Evolutionary conservation across 2,113 vertebrate genomes (phyloP).

Genomic region (Pollachius pollachius): DNA sequence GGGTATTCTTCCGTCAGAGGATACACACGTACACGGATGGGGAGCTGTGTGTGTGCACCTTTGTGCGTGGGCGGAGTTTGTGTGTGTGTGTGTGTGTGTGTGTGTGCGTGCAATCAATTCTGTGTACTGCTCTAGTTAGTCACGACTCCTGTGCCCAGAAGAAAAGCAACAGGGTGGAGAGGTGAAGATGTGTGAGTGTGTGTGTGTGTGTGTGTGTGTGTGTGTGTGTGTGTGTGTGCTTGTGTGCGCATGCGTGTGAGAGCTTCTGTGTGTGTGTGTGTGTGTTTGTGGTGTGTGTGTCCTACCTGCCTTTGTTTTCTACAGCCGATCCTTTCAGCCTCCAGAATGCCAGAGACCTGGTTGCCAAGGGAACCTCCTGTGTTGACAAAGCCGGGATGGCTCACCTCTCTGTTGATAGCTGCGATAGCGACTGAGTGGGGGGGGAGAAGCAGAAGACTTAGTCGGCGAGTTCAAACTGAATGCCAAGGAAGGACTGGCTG

Average conservation of each 20-base stretch:
- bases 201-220: neutral
- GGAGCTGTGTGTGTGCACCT: neutral
- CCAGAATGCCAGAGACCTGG: conserved; percentile 56
- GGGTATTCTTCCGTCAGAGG: conserved; percentile 16
- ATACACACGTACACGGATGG: conserved; percentile 29
- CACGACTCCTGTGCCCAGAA: conserved; percentile 66
- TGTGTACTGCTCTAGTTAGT: conserved; percentile 54
- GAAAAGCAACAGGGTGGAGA: conserved; percentile 62
- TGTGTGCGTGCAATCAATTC: neutral
- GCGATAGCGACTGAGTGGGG: conserved; percentile 28
- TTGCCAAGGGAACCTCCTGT: conserved; percentile 66
- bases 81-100: neutral
- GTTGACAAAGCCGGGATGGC: conserved; percentile 60
- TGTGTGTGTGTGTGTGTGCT: neutral
- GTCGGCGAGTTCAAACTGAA: neutral
- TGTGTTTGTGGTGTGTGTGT: neutral
- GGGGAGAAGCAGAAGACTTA: neutral
- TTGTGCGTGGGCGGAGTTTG: neutral
- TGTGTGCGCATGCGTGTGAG: neutral
- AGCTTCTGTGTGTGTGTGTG: too few species aligned
- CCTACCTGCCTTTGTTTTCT: conserved; percentile 23
- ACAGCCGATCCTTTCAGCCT: conserved; percentile 40
- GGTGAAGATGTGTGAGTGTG: neutral
- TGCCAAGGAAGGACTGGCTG: conserved; percentile 2
- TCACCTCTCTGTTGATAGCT: conserved; percentile 69